A percentile compares a stretch with the other conserved stretches of the same genome.
Conservation (phyloP, 2,888 invertebrate species). For the Hydrotaea cyrtoneurina region DNA sequence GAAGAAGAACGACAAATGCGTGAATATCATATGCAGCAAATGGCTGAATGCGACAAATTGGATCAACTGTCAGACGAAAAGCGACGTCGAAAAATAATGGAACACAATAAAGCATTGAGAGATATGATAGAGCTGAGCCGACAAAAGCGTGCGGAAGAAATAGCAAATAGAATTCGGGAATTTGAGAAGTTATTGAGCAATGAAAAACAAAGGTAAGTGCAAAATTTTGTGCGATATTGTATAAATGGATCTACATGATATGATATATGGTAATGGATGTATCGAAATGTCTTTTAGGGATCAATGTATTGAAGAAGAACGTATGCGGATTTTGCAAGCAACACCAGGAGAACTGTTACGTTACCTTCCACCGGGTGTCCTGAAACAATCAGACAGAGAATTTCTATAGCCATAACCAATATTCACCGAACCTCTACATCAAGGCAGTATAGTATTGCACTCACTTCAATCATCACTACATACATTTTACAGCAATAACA, state of each 20-base stretch:
- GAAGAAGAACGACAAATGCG: slow-evolving; percentile 69
- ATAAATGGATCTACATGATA: neutral
- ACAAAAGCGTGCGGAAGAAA: slow-evolving; percentile 73
- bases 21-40: slow-evolving; percentile 80
- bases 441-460: too few relatives aligned
- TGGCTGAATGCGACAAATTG: slow-evolving; percentile 83
- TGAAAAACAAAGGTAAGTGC: slow-evolving; percentile 69
- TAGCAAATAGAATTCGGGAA: slow-evolving; percentile 68
- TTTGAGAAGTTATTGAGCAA: slow-evolving; percentile 72
- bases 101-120: slow-evolving; percentile 81
- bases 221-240: slow-evolving; percentile 3
- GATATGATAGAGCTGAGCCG: slow-evolving; percentile 81
- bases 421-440: too few relatives aligned
- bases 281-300: too few relatives aligned
- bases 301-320: slow-evolving; percentile 82
- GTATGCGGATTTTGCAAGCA: slow-evolving; percentile 82
- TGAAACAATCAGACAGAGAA: slow-evolving; percentile 81
- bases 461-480: too few relatives aligned
- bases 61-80: slow-evolving; percentile 84
- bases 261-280: too few relatives aligned
- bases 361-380: slow-evolving; percentile 82
- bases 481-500: too few relatives aligned
- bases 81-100: slow-evolving; percentile 82
- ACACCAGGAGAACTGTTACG: slow-evolving; percentile 82
- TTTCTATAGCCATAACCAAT: slow-evolving; percentile 55